Base-by-base conservation (phyloP, 2,797 vertebrate species). In the Margarornis squamiger region DNA sequence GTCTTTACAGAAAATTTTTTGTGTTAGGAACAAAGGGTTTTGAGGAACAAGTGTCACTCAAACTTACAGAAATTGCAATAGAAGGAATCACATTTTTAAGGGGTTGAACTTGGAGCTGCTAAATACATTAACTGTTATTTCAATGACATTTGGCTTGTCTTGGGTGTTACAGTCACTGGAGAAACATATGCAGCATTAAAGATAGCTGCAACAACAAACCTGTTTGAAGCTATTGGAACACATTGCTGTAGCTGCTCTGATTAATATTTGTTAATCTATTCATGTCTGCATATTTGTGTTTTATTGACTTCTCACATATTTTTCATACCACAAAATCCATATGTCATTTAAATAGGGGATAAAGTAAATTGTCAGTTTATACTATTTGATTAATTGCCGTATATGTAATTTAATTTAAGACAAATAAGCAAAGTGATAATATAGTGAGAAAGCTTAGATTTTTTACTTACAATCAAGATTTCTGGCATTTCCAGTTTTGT, bases 271-370 rank as follows among this genome's bases (percentile, higher is more conserved):
- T 73, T 92, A 85, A 86, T 81, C 41, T 84, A 26, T 27, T 83
- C n/a, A 41, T 67, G 26, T 49, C 26, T 72, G 30, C 12, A 54
- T 74, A 67, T 75, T 89, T 86, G 26, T 84, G 23, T 77, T 93
- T 90, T 68, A 30, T 75, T 95, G 41, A 68, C 20, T 92, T 73
- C n/a, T 77, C 78, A 54, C 21, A 11, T 61, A 70, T 65, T 93
- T 84, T 88, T 88, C 58, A 66, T 85, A 34, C 27, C 77, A 14
- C 57, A 63, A 92, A 84, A 59, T 78, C 14, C 6, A 39, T 77
- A 8, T 86, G 68, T 92, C 39, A n/a, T 83, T 92, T 94, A 92
- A 93, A 86, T 87, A 82, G 61, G 52, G 59, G 24, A 90, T 71
- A 59, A 89, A 72, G 34, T 48, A 85, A 83, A 59, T 73, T 62